These are phyloP conservation scores for Onychomys torridus DNA, from an alignment of 2,797 vertebrate species.

Conservation along the genomic window DNA sequence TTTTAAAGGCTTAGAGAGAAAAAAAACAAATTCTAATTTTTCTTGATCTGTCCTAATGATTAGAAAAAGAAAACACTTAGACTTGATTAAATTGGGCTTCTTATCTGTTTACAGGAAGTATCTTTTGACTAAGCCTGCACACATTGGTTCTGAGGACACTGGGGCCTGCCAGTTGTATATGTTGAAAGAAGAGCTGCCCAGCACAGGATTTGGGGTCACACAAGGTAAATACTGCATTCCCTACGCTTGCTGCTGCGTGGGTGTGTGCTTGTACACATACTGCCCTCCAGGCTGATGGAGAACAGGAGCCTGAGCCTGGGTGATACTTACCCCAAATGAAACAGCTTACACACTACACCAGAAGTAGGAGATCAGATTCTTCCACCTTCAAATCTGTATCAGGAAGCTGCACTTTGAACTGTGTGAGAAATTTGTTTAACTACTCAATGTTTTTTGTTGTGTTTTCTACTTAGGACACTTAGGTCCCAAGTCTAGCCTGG, in stretches of 20 bases:
- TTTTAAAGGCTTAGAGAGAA: not conserved
- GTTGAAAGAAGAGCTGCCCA: slow-evolving; percentile 91
- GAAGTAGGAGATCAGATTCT: not conserved
- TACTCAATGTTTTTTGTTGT: slow-evolving; percentile 24
- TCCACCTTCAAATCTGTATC: not conserved
- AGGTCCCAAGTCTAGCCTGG: slow-evolving; percentile 13
- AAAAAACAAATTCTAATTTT: slow-evolving; percentile 16
- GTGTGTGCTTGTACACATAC: no score
- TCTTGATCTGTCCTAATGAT: not conserved
- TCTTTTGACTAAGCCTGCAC: slow-evolving; percentile 94
- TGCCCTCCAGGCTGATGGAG: not conserved
- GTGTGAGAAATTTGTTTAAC: not conserved
- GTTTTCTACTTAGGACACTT: not conserved
- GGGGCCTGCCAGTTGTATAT: slow-evolving; percentile 94
- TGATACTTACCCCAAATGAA: slow-evolving; percentile 1
- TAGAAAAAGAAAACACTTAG: slow-evolving; percentile 35
- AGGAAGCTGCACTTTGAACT: not conserved
- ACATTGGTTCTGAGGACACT: slow-evolving; percentile 90
- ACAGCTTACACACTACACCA: not conserved
- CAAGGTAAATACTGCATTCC: slow-evolving; percentile 87
- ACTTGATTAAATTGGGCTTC: not conserved
- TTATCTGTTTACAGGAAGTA: slow-evolving; percentile 92
- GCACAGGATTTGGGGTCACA: slow-evolving; percentile 91
- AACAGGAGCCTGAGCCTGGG: not conserved
- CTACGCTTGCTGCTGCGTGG: not conserved